These are phyloP conservation scores for Drosophila lowei DNA, from an alignment of 1,140 invertebrate species.

Conservation along the genomic window DNA sequence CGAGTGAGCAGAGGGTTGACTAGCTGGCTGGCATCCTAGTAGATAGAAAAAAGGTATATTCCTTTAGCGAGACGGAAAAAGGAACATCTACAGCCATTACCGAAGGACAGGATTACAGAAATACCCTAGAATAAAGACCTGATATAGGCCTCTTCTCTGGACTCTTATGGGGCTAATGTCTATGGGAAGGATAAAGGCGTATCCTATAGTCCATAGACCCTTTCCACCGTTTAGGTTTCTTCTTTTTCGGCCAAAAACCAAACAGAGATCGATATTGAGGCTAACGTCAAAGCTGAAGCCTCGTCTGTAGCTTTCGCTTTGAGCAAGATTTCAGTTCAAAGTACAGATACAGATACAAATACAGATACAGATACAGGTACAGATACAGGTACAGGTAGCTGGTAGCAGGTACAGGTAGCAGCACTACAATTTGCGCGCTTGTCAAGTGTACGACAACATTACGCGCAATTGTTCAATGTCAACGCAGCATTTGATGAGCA, in stretches of 20 bases:
- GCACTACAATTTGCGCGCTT: conserved; percentile 81
- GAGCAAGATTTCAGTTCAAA: conserved; percentile 26
- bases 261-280: conserved; percentile 60
- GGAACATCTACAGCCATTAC: too few species aligned
- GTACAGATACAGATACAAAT: conserved; percentile 29
- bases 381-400: conserved; percentile 19
- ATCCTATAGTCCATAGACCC: too few species aligned
- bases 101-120: too few species aligned
- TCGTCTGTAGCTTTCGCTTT: conserved; percentile 57
- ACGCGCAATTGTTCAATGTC: conserved; percentile 82
- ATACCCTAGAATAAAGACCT: too few species aligned
- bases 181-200: too few species aligned
- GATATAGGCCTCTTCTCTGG: too few species aligned
- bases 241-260: conserved; percentile 63
- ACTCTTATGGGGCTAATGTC: too few species aligned
- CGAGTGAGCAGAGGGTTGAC: too few species aligned
- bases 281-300: background rate
- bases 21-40: too few species aligned
- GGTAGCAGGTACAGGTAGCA: conserved; percentile 18
- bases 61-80: too few species aligned
- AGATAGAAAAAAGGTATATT: too few species aligned
- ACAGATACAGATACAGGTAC: too few species aligned
- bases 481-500: conserved; percentile 81
- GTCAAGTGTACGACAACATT: conserved; percentile 82
- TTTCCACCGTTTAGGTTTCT: background rate